Conservation (phyloP, 1,140 invertebrate genomes). For the Bactericera cockerelli region DNA sequence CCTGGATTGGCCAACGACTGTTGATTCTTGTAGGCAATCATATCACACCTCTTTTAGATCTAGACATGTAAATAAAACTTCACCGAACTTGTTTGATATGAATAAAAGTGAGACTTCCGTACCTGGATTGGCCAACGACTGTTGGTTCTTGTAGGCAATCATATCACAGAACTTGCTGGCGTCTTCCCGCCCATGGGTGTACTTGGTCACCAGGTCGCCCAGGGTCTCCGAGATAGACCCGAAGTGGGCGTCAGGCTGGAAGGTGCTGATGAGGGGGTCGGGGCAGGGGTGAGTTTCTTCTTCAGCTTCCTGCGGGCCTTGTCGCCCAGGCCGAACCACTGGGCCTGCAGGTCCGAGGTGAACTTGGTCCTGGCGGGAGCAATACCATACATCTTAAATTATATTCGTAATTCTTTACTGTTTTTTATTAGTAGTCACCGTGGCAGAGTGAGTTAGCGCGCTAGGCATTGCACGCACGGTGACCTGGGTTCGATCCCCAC, state of each 20-base stretch:
- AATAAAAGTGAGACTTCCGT: too few species aligned
- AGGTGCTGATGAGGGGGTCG: constrained; percentile 53
- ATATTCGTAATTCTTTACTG: too few species aligned
- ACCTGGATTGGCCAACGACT: not conserved
- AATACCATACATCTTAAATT: too few species aligned
- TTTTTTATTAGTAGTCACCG: too few species aligned
- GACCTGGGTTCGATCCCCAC: too few species aligned
- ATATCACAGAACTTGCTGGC: not conserved
- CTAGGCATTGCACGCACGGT: too few species aligned
- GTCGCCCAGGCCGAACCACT: not conserved
- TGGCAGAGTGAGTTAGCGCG: too few species aligned
- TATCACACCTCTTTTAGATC: too few species aligned
- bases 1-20: not conserved
- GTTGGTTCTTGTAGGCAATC: not conserved
- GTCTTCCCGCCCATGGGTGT: not conserved
- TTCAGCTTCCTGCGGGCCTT: constrained; percentile 24
- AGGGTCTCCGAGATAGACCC: constrained; percentile 69
- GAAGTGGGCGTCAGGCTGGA: constrained; percentile 55
- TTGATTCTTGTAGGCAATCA: not conserved
- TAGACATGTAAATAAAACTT: too few species aligned
- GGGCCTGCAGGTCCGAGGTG: not conserved
- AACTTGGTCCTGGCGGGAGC: not conserved
- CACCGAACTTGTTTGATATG: too few species aligned
- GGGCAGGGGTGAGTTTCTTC: constrained; percentile 37
- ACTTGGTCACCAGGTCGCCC: constrained; percentile 40